Percentiles rank a stretch among this genome's conserved stretches.
These are phyloP conservation scores for Sardina pilchardus DNA, from an alignment of 2,113 vertebrate genomes.

Conservation along the genomic window DNA sequence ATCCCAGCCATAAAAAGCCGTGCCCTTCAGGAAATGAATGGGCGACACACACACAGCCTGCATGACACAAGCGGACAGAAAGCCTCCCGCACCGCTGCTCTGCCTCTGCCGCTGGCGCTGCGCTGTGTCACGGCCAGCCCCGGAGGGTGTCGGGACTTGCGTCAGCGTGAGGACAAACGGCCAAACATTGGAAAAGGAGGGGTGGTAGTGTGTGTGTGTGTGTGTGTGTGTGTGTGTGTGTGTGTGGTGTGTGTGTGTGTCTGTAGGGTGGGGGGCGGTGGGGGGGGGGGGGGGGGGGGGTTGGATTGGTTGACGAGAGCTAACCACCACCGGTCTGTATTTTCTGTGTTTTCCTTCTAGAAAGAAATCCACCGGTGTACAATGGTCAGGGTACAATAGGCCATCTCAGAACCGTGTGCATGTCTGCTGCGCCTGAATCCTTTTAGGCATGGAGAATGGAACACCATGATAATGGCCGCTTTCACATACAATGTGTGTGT, in stretches of 20 bases:
- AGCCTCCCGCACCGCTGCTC: neutral
- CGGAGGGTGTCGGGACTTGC: neutral
- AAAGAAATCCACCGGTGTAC: neutral
- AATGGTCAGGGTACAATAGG: neutral
- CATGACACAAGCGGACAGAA: neutral
- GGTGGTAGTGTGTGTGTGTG: too few species aligned
- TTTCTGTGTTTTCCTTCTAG: neutral
- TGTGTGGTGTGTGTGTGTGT: too few species aligned
- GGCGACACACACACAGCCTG: neutral
- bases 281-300: too few species aligned
- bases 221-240: too few species aligned
- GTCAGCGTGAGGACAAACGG: neutral
- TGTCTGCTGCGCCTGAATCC: neutral
- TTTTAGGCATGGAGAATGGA: neutral
- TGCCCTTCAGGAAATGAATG: slow-evolving; percentile 6
- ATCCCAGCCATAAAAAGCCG: neutral
- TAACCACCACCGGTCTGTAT: neutral
- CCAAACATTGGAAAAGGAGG: neutral
- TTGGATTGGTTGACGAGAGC: neutral
- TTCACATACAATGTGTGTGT: too few species aligned
- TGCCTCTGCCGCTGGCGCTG: neutral
- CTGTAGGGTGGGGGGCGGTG: too few species aligned
- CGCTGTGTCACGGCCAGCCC: neutral
- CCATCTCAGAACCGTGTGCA: neutral
- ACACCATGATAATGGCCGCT: neutral